Percentiles rank a stretch among this genome's conserved stretches.
These are phyloP conservation scores for Melanotaenia duboulayi DNA, from an alignment of 2,113 vertebrate species.

Conservation along the genomic window DNA sequence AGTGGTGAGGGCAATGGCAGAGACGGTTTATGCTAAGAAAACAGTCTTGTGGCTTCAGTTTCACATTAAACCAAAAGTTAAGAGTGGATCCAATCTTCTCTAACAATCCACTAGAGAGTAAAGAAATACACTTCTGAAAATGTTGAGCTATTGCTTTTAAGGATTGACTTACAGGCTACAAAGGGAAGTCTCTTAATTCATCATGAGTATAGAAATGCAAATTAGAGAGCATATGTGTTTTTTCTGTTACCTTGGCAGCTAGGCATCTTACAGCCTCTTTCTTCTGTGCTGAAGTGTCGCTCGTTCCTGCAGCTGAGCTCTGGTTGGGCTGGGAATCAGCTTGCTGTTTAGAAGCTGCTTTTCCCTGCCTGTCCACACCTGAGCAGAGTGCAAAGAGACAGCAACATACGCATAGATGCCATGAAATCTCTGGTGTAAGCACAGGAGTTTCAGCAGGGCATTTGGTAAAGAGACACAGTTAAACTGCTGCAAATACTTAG, in stretches of 20 bases:
- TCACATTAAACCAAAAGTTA: background rate
- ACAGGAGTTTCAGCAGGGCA: slow-evolving; percentile 15
- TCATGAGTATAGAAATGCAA: slow-evolving; percentile 21
- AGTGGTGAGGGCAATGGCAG: background rate
- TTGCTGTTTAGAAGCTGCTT: slow-evolving; percentile 84
- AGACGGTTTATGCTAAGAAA: background rate
- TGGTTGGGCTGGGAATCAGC: slow-evolving; percentile 73
- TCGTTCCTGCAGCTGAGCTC: slow-evolving; percentile 67
- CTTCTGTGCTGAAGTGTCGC: slow-evolving; percentile 80
- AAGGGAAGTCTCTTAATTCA: slow-evolving; percentile 8
- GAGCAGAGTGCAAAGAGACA: slow-evolving; percentile 39
- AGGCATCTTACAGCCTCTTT: slow-evolving; percentile 88
- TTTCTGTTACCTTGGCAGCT: slow-evolving; percentile 88
- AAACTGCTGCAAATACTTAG: slow-evolving; percentile 53
- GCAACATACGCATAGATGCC: slow-evolving; percentile 52
- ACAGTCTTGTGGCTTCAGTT: slow-evolving; percentile 1
- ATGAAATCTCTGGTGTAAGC: slow-evolving; percentile 32
- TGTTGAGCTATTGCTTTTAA: background rate
- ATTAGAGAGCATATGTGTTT: slow-evolving; percentile 16
- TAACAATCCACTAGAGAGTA: background rate
- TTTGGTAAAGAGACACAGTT: slow-evolving; percentile 21
- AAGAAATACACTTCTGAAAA: background rate
- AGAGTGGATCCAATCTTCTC: slow-evolving; percentile 2
- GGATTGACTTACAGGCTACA: background rate
- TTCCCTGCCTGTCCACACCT: slow-evolving; percentile 85